Evolutionary conservation across 2,113 vertebrate genomes (phyloP), one percentile per base, ranked within the genome.

Genomic region (Cyphomyrus discorhynchus): DNA sequence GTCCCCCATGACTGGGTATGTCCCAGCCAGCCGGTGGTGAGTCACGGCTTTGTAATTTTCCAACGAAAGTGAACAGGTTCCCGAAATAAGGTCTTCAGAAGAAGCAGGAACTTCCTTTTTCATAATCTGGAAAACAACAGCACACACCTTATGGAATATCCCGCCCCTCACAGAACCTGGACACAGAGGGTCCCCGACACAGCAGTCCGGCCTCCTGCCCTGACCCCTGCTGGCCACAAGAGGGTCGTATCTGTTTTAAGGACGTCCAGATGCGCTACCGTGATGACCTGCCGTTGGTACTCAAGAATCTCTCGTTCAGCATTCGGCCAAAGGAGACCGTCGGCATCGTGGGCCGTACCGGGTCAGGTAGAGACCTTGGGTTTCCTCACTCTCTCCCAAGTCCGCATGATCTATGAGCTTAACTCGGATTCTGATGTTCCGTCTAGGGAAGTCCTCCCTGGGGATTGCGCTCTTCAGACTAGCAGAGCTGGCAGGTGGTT

Each of bases 281-380:
- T 10, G 92, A 95, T 5, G 88, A 93, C 89, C 94, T 96, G 89
- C 96, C 96, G 0, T 92, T 96, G 87, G 96, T 96, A 62, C 94
- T 97, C 13, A 96, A 96, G 92, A 95, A 92, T 46, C 92, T 97
- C 47, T 95, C 95, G 74, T 96, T 97, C 92, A 94, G 84, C 66
- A 92, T 97, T 91, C 90, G 91, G 86, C 95, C 96, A 39, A 94
- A 95, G 47, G 96, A 97, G 93, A 96, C 95, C 53, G 92, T 97
- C 10, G 96, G 96, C 90, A 96, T 97, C 35, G 96, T 97, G 77
- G 96, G 96, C 56, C 95, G 96, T 85, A 97, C 96, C 2, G 96
- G 96, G 87, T 96, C 96, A 95, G 96, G 96, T 96, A 93, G 8
- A 27, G 35, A 52, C 49, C 88, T n/a, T 19, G 89, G 35, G 49